A percentile compares a stretch with the other conserved stretches of the same genome.
Evolutionary conservation across 2,113 vertebrate genomes (phyloP).

Genomic region (Cacatua alba): DNA sequence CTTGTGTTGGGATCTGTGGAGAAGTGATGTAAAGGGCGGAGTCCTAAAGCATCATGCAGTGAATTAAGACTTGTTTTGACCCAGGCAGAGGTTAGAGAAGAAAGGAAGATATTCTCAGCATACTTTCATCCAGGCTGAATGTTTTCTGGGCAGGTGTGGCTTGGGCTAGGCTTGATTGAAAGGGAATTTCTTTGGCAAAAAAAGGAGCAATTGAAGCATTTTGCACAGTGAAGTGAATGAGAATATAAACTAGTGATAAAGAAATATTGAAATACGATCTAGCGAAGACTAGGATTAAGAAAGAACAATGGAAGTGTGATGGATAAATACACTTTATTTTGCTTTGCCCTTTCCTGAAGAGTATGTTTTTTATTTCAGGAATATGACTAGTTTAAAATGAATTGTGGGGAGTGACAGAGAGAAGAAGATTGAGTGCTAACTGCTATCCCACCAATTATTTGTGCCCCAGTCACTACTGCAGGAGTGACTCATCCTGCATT

Average conservation of each 20-base stretch:
- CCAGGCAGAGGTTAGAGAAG: neutral
- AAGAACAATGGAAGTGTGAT: neutral
- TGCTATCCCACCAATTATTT: neutral
- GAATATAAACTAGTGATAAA: neutral
- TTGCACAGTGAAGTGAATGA: neutral
- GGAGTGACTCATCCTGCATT: neutral
- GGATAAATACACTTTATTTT: neutral
- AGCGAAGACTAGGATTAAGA: neutral
- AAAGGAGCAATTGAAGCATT: neutral
- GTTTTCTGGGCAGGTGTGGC: neutral
- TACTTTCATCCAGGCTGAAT: neutral
- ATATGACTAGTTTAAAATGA: neutral
- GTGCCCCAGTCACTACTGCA: neutral
- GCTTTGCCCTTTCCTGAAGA: neutral
- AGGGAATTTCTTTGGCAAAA: neutral
- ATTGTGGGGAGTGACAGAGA: neutral
- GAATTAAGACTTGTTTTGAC: neutral
- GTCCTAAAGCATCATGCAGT: neutral
- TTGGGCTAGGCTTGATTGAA: neutral
- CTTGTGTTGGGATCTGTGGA: neutral
- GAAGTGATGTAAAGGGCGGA: neutral
- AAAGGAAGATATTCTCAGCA: neutral
- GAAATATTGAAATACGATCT: neutral
- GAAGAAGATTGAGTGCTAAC: neutral
- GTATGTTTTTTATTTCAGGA: neutral